Evolutionary conservation across 2,113 vertebrate genomes (phyloP).

Genomic region (Probosciger aterrimus): DNA sequence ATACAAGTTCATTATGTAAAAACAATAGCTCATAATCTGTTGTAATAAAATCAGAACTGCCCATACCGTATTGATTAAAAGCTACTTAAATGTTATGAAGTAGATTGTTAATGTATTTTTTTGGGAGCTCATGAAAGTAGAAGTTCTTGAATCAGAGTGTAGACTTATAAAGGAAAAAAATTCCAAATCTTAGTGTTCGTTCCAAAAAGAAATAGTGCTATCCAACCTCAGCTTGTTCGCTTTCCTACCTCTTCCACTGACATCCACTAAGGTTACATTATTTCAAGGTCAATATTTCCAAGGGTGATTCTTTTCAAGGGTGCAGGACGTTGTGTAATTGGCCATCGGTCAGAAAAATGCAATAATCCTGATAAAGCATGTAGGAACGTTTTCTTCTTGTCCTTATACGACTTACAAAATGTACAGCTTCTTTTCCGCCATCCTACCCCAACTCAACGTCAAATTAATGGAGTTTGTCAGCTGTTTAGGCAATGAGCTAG

Average conservation of each 20-base stretch:
- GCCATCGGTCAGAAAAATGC: constrained; percentile 23
- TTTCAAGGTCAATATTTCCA: constrained; percentile 26
- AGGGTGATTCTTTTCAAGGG: constrained; percentile 13
- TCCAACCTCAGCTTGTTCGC: background rate
- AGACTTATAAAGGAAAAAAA: background rate
- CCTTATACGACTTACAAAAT: background rate
- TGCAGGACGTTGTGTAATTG: background rate
- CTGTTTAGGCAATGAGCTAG: constrained; percentile 26
- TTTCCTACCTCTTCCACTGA: background rate
- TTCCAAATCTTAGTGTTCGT: background rate
- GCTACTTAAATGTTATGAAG: background rate
- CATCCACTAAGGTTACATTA: background rate
- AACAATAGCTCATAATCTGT: background rate
- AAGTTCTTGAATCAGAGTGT: background rate
- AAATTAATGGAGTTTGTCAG: constrained; percentile 30
- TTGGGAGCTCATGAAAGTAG: background rate
- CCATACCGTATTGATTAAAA: background rate
- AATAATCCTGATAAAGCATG: background rate
- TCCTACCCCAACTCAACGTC: background rate
- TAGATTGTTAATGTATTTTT: background rate
- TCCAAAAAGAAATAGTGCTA: background rate
- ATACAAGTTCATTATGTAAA: background rate
- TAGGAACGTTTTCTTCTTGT: constrained; percentile 30
- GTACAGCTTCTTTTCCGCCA: background rate
- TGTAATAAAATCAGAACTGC: background rate